Evolutionary conservation across 2,797 vertebrate species (phyloP).

Genomic region (Dicrostonyx torquatus): DNA sequence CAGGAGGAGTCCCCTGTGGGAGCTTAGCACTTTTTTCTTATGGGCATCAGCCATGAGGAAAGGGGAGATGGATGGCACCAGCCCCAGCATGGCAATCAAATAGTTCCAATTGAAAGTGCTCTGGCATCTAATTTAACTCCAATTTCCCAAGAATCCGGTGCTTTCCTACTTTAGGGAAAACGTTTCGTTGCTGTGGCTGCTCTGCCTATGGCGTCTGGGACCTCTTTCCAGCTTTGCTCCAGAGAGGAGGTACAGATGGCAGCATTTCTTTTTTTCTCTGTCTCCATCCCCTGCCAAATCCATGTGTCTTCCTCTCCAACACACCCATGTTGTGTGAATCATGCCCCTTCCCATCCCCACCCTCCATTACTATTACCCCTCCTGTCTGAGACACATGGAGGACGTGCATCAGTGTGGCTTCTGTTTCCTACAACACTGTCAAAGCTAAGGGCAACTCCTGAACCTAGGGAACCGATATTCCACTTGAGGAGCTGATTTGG

Average conservation of each 20-base stretch:
- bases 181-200: neutral
- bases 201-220: conserved; percentile 12
- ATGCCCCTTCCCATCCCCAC: neutral
- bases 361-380: conserved; percentile 61
- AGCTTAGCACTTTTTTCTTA: neutral
- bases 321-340: neutral
- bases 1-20: neutral
- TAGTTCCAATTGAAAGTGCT: conserved; percentile 27
- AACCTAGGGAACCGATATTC: conserved; percentile 41
- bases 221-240: conserved; percentile 42
- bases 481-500: neutral
- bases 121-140: conserved; percentile 65
- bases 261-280: conserved; percentile 27
- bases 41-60: neutral
- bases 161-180: conserved; percentile 39
- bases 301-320: conserved; percentile 55
- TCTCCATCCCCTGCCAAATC: conserved; percentile 58
- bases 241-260: conserved; percentile 48
- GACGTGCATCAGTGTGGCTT: neutral
- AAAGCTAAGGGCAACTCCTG: conserved; percentile 56
- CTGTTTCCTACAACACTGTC: neutral
- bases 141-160: conserved; percentile 41
- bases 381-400: conserved; percentile 59
- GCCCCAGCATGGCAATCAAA: neutral
- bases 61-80: neutral